These are phyloP conservation scores for Scaptomyza reducta DNA, from an alignment of 2,888 invertebrate species.

Conservation along the genomic window DNA sequence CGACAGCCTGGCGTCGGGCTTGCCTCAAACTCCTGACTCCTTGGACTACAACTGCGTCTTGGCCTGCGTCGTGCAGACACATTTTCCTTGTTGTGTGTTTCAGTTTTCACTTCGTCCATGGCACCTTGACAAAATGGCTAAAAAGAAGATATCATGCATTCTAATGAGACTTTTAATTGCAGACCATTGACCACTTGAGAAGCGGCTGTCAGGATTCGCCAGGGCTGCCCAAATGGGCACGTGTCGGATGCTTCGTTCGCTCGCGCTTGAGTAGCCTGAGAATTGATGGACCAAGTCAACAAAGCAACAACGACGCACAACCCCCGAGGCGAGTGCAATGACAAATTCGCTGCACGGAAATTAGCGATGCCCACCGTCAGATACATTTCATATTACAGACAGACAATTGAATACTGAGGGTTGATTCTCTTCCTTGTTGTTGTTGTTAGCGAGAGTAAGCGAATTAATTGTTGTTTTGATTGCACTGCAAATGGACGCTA, in stretches of 20 bases:
- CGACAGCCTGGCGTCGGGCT: conserved; percentile 79
- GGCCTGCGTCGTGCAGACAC: conserved; percentile 48
- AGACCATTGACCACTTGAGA: conserved; percentile 74
- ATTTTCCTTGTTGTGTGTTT: conserved; percentile 55
- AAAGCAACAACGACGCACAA: conserved; percentile 30
- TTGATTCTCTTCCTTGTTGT: conserved; percentile 46
- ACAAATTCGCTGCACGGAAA: conserved; percentile 76
- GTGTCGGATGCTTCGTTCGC: conserved; percentile 72
- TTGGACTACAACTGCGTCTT: conserved; percentile 12
- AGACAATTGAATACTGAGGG: conserved; percentile 79
- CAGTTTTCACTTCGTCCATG: conserved; percentile 31
- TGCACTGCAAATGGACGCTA: conserved; percentile 54
- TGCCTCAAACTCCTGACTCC: conserved; percentile 18
- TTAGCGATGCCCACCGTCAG: conserved; percentile 73
- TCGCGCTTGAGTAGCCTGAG: conserved; percentile 73
- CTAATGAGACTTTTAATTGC: conserved; percentile 77
- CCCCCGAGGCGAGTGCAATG: conserved; percentile 59
- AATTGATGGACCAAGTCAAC: conserved; percentile 63
- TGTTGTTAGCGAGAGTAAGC: conserved; percentile 58
- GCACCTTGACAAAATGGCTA: conserved; percentile 34
- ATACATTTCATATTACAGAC: conserved; percentile 79
- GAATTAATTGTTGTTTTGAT: conserved; percentile 82
- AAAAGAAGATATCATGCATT: conserved; percentile 75
- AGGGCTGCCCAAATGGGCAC: conserved; percentile 39
- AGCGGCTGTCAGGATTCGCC: conserved; percentile 26